Evolutionary conservation across 2,113 vertebrate genomes (phyloP).

Genomic region (Clarias batrachus): DNA sequence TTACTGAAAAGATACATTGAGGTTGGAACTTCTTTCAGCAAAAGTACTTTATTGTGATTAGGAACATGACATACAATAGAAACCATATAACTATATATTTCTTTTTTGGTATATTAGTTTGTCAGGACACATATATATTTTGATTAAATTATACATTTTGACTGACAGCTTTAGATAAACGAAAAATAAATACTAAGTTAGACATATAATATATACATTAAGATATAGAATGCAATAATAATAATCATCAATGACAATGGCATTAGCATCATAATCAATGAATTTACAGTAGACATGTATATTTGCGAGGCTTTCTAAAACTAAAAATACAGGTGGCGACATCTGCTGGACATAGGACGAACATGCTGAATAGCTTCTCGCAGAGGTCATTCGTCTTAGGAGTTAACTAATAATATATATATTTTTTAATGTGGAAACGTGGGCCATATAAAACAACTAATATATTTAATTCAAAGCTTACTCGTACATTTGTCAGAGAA

Average conservation of each 20-base stretch:
- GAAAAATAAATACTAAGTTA: not conserved
- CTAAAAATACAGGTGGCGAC: conserved; percentile 30
- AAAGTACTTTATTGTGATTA: not conserved
- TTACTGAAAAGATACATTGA: not conserved
- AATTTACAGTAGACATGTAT: not conserved
- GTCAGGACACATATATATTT: not conserved
- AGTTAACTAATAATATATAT: not conserved
- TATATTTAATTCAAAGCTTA: not conserved
- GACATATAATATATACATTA: not conserved
- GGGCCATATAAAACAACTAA: not conserved
- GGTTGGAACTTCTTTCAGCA: not conserved
- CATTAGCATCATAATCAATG: not conserved
- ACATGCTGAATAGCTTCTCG: conserved; percentile 15
- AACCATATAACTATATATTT: not conserved
- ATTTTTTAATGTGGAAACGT: not conserved
- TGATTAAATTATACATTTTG: not conserved
- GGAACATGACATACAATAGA: not conserved
- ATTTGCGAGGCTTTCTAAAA: not conserved
- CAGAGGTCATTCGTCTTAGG: conserved; percentile 12
- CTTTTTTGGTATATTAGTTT: not conserved
- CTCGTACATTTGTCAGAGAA: not conserved
- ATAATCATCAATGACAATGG: not conserved
- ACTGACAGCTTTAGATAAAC: too few relatives aligned
- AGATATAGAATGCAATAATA: not conserved
- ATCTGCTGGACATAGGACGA: conserved; percentile 45